Evolutionary conservation across 2,113 vertebrate species (phyloP), one percentile per base, ranked within the genome.

Genomic region (Synodontis membranacea): DNA sequence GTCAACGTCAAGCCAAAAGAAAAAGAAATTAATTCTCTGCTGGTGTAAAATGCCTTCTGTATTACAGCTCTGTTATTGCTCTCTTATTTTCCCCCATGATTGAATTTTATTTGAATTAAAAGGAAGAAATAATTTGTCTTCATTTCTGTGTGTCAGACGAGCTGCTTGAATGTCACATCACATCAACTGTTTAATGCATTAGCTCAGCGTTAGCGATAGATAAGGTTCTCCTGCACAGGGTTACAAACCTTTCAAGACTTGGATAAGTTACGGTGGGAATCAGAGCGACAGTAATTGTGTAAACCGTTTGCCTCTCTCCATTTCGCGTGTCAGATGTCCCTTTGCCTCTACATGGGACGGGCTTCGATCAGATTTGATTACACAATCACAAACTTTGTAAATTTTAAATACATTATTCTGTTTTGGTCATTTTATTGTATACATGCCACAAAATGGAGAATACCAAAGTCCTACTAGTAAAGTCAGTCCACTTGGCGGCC

Each of bases 1-100:
- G 90, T 96, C 94, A 91, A 76, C 75, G 31, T 86, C 82, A 39
- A 94, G 94, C 93, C 58, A 89, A 90, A 90, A 83, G 68, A 85
- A 86, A 90, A 87, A 42, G 58, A 64, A 84, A 68, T 64, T 0
- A 19, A 80, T 48, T 72, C 84, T 88, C 88, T 88, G 86, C 88
- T 90, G 90, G 81, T 90, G 90, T 89, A 80, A 86, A 84, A 89
- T 82, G 86, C 86, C 86, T 89, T 89, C 84, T 90, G 88, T 90
- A 88, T 86, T 84, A 84, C 62, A 79, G 88, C 72, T 81, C 31
- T 74, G 70, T 88, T 62, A 68, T 84, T 78, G 54, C 56, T 81
- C 62, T 80, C 50, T 58, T 64, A 68, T 42, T 79, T 81, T 86
- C 80, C 44, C 66, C 83, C 79, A 83, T 75, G 48, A 82, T 46